Conservation (phyloP, 1,140 invertebrate genomes). For the Rhagoletis zephyria region DNA sequence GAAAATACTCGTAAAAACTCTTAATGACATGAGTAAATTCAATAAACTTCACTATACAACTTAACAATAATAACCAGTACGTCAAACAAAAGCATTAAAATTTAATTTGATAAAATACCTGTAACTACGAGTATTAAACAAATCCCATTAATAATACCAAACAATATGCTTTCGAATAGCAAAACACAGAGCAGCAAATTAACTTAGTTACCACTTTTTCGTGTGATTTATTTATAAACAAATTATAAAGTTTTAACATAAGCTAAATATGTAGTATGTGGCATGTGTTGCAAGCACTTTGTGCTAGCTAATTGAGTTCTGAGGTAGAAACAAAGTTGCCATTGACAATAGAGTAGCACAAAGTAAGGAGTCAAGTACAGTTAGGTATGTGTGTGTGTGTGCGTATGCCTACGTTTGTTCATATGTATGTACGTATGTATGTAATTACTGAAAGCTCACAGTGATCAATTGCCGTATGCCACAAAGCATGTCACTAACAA, state of each 20-base stretch:
- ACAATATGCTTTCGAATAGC: not conserved
- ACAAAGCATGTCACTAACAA: not conserved
- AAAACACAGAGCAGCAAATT: not conserved
- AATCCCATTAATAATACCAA: not conserved
- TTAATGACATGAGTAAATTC: too few species aligned
- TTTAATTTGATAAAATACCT: too few species aligned
- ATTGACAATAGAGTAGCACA: not conserved
- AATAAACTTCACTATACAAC: too few species aligned
- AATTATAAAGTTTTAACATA: slow-evolving; percentile 34
- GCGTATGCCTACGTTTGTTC: not conserved
- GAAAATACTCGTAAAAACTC: too few species aligned
- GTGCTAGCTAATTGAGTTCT: slow-evolving; percentile 7
- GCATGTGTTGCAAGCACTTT: slow-evolving; percentile 45
- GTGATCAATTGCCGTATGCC: slow-evolving; percentile 18
- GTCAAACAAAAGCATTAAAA: not conserved
- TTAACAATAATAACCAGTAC: too few species aligned
- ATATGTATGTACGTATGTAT: too few species aligned
- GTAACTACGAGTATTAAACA: not conserved
- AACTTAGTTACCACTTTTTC: not conserved
- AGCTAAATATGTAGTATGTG: not conserved
- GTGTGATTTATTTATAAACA: not conserved
- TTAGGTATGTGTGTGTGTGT: not conserved
- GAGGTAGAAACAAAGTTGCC: not conserved
- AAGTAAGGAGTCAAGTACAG: not conserved
- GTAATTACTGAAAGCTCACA: not conserved